These are phyloP conservation scores for Mythimna pallens DNA, from an alignment of 2,888 invertebrate species.

Conservation along the genomic window DNA sequence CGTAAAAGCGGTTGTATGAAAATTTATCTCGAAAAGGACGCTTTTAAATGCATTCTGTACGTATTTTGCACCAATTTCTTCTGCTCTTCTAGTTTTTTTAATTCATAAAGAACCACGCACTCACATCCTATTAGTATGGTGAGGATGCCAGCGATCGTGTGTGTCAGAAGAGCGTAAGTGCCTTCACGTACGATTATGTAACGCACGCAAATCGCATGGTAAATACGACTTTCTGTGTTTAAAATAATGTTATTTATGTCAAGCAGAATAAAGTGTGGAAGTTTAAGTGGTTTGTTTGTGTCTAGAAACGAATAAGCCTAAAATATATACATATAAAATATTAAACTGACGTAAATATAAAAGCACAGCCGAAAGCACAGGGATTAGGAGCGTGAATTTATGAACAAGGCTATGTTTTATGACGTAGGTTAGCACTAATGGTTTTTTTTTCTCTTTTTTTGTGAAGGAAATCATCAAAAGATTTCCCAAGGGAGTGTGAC, in stretches of 20 bases:
- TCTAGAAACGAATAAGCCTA: too few species aligned
- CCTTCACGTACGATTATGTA: constrained; percentile 30
- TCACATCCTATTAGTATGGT: constrained; percentile 15
- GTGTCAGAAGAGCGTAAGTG: not conserved
- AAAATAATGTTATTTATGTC: constrained; percentile 17
- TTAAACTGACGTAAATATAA: too few species aligned
- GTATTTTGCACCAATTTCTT: not conserved
- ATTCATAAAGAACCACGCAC: not conserved
- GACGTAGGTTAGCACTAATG: too few species aligned
- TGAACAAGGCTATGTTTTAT: too few species aligned
- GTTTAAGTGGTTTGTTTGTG: not conserved
- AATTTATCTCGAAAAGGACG: too few species aligned
- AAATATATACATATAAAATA: too few species aligned
- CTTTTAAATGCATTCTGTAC: not conserved
- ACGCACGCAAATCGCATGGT: constrained; percentile 8
- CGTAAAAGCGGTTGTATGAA: too few species aligned
- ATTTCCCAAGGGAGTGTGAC: too few species aligned
- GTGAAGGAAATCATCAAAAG: too few species aligned
- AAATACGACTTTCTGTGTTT: constrained; percentile 19
- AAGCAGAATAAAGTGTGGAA: not conserved
- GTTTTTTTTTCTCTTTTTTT: too few species aligned
- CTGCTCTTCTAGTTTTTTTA: not conserved
- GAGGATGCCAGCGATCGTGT: constrained; percentile 3
- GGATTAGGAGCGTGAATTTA: too few species aligned
- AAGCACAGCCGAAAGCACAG: too few species aligned